Evolutionary conservation across 2,113 vertebrate genomes (phyloP), one percentile per base, ranked within the genome.

Genomic region (Xiphias gladius): DNA sequence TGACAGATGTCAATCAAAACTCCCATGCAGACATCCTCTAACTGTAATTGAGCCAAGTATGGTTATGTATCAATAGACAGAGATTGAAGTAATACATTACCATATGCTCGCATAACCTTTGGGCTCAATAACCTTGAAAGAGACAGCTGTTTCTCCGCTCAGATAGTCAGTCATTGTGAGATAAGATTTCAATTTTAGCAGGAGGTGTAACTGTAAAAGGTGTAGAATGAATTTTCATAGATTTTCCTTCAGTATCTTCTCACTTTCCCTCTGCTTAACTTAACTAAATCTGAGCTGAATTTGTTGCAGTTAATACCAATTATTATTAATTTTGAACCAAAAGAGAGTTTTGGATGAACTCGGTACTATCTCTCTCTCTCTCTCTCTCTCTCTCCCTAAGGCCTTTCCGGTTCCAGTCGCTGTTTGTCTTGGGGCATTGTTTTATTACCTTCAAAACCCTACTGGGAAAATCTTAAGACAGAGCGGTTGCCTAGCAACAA

Each of bases 381-480:
- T 32, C n/a, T 58, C 35, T 30, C 16, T 69, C 24, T 59, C 52
- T 10, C 24, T 90, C 85, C 87, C 87, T 22, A 19, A 89, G 85
- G 90, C 82, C 87, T 93, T 86, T 89, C 86, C 80, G 69, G 89
- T 93, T 93, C 81, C 92, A 88, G 88, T 88, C 55, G 83, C 89
- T 94, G 94, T 94, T 95, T 95, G 94, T 96, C 94, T 96, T 91
- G 87, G 92, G 94, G 93, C 94, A 94, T 95, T 95, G 93, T 95
- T 96, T 96, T 95, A 96, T 96, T 95, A 94, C 94, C 94, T 94
- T 90, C 92, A 87, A 93, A 94, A 94, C 88, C 94, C 94, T 89
- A 76, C 91, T 86, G 93, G 94, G 94, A 88, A 93, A 92, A 95
- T 94, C 91, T 93, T 94, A 94, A 92, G 85, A 94, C 89, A 78